A percentile compares a stretch with the other conserved stretches of the same genome.
Evolutionary conservation across 2,888 invertebrate species (phyloP).

Genomic region (Pheosia tremula): DNA sequence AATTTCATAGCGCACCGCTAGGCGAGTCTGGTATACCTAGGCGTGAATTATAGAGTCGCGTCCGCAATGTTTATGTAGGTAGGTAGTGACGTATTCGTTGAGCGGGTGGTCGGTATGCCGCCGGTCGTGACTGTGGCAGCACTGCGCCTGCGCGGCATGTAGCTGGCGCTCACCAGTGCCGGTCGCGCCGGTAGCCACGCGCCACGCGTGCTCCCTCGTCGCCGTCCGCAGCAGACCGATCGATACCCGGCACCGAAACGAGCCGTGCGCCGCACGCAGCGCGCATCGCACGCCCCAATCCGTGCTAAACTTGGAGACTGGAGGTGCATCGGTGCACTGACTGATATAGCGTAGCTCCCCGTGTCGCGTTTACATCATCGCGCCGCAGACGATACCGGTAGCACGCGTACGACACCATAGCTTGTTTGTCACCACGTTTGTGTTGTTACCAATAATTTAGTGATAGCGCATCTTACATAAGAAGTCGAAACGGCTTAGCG

Average conservation of each 20-base stretch:
- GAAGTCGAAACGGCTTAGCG: conserved; percentile 35
- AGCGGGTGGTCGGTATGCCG: conserved; percentile 33
- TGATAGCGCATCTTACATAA: conserved; percentile 45
- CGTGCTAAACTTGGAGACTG: conserved; percentile 64
- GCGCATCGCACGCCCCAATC: conserved; percentile 55
- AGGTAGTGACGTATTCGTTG: conserved; percentile 36
- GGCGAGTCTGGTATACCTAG: conserved; percentile 13
- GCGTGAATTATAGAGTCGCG: conserved; percentile 11
- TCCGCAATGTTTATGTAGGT: conserved; percentile 41
- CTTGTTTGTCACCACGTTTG: conserved; percentile 27
- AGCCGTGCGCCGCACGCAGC: conserved; percentile 48
- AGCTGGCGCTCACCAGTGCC: conserved; percentile 67
- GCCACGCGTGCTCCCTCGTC: conserved; percentile 69
- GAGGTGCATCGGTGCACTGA: conserved; percentile 71
- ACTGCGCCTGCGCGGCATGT: conserved; percentile 69
- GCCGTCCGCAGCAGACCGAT: conserved; percentile 42
- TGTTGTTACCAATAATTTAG: conserved; percentile 30
- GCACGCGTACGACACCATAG: conserved; percentile 25
- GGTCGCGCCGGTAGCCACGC: conserved; percentile 79
- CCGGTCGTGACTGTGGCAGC: conserved; percentile 39
- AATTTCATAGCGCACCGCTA: conserved; percentile 9
- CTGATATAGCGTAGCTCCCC: conserved; percentile 49
- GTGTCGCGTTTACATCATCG: conserved; percentile 46
- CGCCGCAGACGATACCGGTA: conserved; percentile 30
- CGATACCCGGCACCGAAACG: conserved; percentile 50